These are phyloP conservation scores for Diorhabda carinulata DNA, from an alignment of 1,140 invertebrate species.

Conservation along the genomic window DNA sequence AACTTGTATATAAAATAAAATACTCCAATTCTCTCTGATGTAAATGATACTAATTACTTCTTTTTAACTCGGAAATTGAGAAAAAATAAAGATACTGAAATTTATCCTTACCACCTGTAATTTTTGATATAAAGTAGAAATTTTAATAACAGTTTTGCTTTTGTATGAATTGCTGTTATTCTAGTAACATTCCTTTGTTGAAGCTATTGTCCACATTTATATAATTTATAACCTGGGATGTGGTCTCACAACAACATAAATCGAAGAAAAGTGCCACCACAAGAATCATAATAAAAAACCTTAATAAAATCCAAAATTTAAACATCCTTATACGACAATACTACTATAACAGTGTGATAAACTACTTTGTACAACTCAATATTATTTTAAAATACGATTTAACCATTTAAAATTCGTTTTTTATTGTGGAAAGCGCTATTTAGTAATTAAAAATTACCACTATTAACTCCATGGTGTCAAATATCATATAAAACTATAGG, in stretches of 20 bases:
- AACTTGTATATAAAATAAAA: too few relatives aligned
- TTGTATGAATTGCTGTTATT: background rate
- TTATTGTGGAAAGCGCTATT: slow-evolving; percentile 10
- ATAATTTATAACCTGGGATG: background rate
- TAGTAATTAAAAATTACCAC: slow-evolving; percentile 28
- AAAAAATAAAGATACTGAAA: too few relatives aligned
- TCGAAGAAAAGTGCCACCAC: slow-evolving; percentile 6
- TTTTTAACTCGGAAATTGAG: too few relatives aligned
- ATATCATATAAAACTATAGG: slow-evolving; percentile 25
- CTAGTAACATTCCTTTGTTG: slow-evolving; percentile 1
- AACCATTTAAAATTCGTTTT: background rate
- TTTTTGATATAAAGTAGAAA: background rate
- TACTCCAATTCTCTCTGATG: too few relatives aligned
- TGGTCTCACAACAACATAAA: slow-evolving; percentile 5
- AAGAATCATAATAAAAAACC: slow-evolving; percentile 5
- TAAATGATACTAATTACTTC: too few relatives aligned
- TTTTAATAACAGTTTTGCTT: background rate
- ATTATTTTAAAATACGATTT: slow-evolving; percentile 13
- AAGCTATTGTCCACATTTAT: background rate
- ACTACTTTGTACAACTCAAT: slow-evolving; percentile 8
- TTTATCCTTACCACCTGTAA: too few relatives aligned
- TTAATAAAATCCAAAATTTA: slow-evolving; percentile 15
- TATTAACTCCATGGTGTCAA: slow-evolving; percentile 28
- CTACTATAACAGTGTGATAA: slow-evolving; percentile 6
- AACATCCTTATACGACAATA: slow-evolving; percentile 10